A percentile compares a stretch with the other conserved stretches of the same genome.
phyloP scores from a whole-genome alignment of 2,797 vertebrate genomes.

The Lutjanus campechanus region DNA sequence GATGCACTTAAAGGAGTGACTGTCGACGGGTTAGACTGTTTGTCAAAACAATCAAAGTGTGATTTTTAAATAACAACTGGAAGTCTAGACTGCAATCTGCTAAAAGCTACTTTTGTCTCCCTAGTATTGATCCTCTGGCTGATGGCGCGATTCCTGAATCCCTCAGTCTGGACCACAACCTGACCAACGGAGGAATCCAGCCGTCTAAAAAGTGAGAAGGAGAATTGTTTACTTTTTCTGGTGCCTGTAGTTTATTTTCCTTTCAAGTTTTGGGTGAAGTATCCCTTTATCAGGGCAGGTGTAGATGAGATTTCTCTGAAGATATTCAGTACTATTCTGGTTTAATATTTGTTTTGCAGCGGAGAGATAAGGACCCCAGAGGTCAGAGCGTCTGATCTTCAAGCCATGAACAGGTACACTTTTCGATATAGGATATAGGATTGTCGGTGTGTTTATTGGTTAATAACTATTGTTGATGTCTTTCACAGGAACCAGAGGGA shows the following conservation, averaged over 20 bases:
- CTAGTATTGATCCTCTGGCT: slow-evolving; percentile 27
- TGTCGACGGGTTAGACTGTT: slow-evolving; percentile 27
- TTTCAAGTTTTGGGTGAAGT: slow-evolving; percentile 6
- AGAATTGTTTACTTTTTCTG: slow-evolving; percentile 22
- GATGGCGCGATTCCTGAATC: slow-evolving; percentile 5
- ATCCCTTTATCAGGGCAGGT: not conserved
- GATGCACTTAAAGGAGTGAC: not conserved
- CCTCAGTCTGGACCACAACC: not conserved
- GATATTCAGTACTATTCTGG: slow-evolving; percentile 3
- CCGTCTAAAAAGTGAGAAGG: slow-evolving; percentile 26
- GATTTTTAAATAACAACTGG: slow-evolving; percentile 12
- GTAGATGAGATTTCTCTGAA: slow-evolving; percentile 3
- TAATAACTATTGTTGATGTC: not conserved
- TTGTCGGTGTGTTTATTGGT: not conserved
- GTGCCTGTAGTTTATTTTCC: not conserved
- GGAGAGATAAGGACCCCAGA: not conserved
- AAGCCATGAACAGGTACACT: slow-evolving; percentile 34
- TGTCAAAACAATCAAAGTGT: not conserved
- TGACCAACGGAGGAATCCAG: not conserved
- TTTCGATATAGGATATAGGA: not conserved
- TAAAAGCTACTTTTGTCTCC: slow-evolving; percentile 47
- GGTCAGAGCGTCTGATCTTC: not conserved
- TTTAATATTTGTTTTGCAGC: slow-evolving; percentile 48
- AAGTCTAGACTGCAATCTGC: slow-evolving; percentile 40
- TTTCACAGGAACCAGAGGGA: slow-evolving; percentile 28